Evolutionary conservation across 2,797 vertebrate genomes (phyloP).

Genomic region (Pangasius sanitwongsei): DNA sequence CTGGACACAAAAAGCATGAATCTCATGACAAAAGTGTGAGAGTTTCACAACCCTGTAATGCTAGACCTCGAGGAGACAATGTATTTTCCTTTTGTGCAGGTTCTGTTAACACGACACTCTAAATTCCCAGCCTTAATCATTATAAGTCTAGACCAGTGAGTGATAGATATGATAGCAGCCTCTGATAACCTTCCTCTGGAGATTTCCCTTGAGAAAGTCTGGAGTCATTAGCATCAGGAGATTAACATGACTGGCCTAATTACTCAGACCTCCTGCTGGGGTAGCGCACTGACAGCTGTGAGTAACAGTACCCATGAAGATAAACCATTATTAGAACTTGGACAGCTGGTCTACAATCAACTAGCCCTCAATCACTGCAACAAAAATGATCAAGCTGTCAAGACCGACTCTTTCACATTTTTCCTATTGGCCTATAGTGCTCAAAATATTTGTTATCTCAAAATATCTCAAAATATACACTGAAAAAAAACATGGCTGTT

Average conservation of each 20-base stretch:
- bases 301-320: slow-evolving; percentile 32
- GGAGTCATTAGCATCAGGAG: slow-evolving; percentile 40
- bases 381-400: not conserved
- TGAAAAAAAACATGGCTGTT: not conserved
- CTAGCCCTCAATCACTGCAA: slow-evolving; percentile 3
- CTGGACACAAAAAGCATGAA: not conserved
- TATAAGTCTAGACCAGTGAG: not conserved
- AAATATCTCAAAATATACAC: too few relatives aligned
- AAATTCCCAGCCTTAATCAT: slow-evolving; percentile 4
- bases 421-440: not conserved
- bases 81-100: not conserved
- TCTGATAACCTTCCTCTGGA: slow-evolving; percentile 33
- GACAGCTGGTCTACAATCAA: slow-evolving; percentile 41
- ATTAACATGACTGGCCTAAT: slow-evolving; percentile 49
- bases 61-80: not conserved
- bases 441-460: not conserved
- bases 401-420: not conserved
- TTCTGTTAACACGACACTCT: not conserved
- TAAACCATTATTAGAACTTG: slow-evolving; percentile 30
- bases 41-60: not conserved
- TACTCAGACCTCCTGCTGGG: slow-evolving; percentile 40
- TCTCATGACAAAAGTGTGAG: not conserved
- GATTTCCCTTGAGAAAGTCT: slow-evolving; percentile 44
- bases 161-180: slow-evolving; percentile 11
- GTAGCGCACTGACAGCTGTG: slow-evolving; percentile 23